Percentiles rank a stretch among this genome's conserved stretches.
Conservation (phyloP, 2,113 vertebrate genomes). For the Melierax canorus region DNA sequence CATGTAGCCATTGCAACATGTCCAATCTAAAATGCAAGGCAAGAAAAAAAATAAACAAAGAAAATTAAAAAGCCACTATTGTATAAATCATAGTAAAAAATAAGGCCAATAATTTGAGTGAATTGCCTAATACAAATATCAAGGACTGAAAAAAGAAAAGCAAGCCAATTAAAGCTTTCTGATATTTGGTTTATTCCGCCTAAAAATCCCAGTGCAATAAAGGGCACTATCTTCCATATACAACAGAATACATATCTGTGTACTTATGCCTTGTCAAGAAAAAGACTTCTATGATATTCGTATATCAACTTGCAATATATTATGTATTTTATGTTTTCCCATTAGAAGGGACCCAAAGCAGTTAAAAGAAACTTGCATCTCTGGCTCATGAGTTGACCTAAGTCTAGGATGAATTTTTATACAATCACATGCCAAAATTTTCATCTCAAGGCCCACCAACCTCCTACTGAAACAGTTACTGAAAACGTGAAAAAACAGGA, state of each 20-base stretch:
- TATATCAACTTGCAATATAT: neutral
- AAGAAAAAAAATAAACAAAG: neutral
- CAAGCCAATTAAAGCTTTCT: neutral
- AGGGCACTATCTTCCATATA: neutral
- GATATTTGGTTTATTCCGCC: neutral
- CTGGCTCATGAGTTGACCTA: neutral
- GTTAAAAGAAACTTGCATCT: neutral
- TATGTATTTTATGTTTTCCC: neutral
- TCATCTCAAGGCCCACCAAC: neutral
- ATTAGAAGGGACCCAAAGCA: neutral
- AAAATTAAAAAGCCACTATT: neutral
- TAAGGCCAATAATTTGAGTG: neutral
- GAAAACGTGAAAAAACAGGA: neutral
- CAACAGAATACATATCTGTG: accelerated
- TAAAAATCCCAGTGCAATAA: neutral
- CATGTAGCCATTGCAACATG: neutral
- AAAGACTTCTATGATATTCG: neutral
- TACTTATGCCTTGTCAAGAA: neutral
- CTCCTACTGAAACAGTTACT: neutral
- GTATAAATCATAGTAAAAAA: neutral
- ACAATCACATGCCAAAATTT: neutral
- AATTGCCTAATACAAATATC: neutral
- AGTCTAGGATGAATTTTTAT: neutral
- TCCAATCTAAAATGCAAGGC: neutral
- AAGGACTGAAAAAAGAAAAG: neutral